Percentiles rank a stretch among this genome's conserved stretches.
Conservation (phyloP, 2,113 vertebrate species). For the Panthera uncia region DNA sequence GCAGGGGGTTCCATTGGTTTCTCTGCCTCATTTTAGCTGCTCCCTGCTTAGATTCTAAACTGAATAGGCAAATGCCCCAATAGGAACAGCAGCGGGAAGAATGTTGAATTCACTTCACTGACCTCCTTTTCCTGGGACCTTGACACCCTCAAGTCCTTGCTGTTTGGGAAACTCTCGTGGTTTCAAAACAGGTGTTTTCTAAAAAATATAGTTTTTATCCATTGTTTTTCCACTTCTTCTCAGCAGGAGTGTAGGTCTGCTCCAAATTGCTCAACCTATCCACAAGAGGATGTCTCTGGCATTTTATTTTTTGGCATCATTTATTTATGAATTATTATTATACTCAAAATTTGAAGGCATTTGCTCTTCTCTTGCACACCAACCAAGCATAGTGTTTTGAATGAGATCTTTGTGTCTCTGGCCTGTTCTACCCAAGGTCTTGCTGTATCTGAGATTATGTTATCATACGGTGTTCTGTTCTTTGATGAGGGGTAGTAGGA, state of each 20-base stretch:
- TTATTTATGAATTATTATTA: slow-evolving; percentile 17
- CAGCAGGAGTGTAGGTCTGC: background rate
- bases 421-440: background rate
- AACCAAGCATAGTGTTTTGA: background rate
- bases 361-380: background rate
- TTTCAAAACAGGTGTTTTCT: background rate
- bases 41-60: background rate
- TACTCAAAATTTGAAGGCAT: slow-evolving; percentile 11
- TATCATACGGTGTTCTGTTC: background rate
- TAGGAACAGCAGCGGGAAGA: background rate
- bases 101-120: background rate
- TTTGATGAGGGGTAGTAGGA: background rate
- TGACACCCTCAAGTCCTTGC: background rate
- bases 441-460: background rate
- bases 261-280: background rate
- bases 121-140: background rate
- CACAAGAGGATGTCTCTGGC: background rate
- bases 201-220: background rate
- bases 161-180: background rate
- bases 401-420: slow-evolving; percentile 10
- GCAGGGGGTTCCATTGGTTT: background rate
- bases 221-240: background rate
- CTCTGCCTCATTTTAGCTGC: background rate
- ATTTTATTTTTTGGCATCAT: background rate
- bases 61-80: background rate